Conservation (phyloP, 2,113 vertebrate species). For the Cephalopterus ornatus region DNA sequence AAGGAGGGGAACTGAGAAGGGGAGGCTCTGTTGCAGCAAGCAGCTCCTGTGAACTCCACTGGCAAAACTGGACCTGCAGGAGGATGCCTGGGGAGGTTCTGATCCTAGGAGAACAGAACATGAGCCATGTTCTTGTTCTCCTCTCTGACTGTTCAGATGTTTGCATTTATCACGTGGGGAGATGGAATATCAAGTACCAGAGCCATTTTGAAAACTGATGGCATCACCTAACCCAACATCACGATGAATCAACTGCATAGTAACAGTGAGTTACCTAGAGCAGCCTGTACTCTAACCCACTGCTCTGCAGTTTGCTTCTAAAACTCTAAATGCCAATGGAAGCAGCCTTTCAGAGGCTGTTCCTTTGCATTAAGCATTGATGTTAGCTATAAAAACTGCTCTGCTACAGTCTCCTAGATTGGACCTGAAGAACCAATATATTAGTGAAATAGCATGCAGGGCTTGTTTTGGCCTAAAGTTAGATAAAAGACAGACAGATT, state of each 20-base stretch:
- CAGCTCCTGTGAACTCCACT: background rate
- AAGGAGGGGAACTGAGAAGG: background rate
- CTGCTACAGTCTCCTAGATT: background rate
- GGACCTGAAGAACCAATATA: background rate
- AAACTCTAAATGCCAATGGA: background rate
- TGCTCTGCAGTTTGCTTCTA: background rate
- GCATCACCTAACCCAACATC: background rate
- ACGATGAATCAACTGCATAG: background rate
- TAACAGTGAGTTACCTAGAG: background rate
- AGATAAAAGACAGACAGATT: background rate
- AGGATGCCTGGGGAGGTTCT: background rate
- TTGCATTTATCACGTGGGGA: background rate
- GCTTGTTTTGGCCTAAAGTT: background rate
- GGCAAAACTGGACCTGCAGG: background rate
- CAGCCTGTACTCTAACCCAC: background rate
- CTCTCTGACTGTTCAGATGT: background rate
- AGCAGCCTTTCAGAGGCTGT: background rate
- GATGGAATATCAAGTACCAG: background rate
- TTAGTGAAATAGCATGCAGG: background rate
- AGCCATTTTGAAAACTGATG: background rate
- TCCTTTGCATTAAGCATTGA: background rate
- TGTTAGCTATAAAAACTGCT: background rate
- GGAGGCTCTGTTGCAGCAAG: background rate
- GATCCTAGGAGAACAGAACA: background rate
- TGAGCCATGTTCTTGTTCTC: background rate